These are phyloP conservation scores for Antitype chi DNA, from an alignment of 2,888 invertebrate species.

Conservation along the genomic window DNA sequence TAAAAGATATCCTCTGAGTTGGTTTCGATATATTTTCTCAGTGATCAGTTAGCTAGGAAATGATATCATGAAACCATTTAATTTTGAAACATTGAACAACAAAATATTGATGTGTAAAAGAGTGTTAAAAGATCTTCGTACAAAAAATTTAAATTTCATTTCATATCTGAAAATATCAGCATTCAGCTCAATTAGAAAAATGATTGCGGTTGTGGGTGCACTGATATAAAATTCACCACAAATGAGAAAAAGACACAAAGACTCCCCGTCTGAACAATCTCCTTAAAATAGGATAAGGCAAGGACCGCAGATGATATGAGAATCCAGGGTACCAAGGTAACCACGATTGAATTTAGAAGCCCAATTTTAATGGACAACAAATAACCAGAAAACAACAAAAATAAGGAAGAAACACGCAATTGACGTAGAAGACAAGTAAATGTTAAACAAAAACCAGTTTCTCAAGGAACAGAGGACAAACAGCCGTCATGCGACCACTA, in stretches of 20 bases:
- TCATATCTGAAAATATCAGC: no score
- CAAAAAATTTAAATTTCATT: no score
- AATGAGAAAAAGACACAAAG: not conserved
- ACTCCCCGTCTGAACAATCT: no score
- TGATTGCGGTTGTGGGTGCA: no score
- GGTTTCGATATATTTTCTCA: no score
- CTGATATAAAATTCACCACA: not conserved
- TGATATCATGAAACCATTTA: no score
- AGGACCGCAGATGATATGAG: not conserved
- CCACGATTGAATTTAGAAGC: not conserved
- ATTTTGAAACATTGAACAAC: no score
- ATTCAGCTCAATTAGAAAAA: no score
- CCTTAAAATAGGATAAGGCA: not conserved
- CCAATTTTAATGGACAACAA: not conserved
- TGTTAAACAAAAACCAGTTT: slow-evolving; percentile 22
- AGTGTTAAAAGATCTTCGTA: no score
- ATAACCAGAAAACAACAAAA: not conserved
- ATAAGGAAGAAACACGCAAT: slow-evolving; percentile 5
- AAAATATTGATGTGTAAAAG: no score
- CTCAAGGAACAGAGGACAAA: slow-evolving; percentile 7
- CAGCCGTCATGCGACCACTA: not conserved
- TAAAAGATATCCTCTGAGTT: no score
- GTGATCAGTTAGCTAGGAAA: no score
- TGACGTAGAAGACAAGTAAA: not conserved
- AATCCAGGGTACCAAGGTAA: not conserved